Evolutionary conservation across 2,888 invertebrate species (phyloP).

Genomic region (Polymixis flavicincta): DNA sequence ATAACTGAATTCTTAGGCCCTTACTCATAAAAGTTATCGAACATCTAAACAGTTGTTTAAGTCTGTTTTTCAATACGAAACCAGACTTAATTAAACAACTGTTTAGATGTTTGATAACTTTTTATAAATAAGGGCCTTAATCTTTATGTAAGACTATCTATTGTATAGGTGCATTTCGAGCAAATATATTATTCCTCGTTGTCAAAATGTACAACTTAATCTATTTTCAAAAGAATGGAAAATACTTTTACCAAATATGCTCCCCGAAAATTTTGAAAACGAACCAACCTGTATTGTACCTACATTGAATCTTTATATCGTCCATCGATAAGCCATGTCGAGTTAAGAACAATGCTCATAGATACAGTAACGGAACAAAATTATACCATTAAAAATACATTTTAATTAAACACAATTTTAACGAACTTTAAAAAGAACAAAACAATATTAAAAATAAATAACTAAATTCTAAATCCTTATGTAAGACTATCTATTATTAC

Average conservation of each 20-base stretch:
- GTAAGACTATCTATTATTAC: neutral
- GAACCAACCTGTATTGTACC: neutral
- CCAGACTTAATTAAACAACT: too few relatives aligned
- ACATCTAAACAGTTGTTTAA: too few relatives aligned
- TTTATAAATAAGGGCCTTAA: too few relatives aligned
- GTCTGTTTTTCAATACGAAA: too few relatives aligned
- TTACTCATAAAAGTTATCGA: too few relatives aligned
- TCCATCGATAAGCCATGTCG: neutral
- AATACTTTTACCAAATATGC: neutral
- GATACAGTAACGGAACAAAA: neutral
- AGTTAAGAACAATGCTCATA: neutral
- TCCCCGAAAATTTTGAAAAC: neutral
- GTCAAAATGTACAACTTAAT: conserved; percentile 21
- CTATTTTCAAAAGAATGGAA: neutral
- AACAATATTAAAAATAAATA: neutral
- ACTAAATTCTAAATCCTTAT: neutral
- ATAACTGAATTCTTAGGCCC: too few relatives aligned
- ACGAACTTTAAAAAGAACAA: neutral
- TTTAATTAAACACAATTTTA: neutral
- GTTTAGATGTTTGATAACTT: too few relatives aligned
- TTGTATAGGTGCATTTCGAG: too few relatives aligned
- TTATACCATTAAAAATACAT: too few relatives aligned
- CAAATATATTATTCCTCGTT: too few relatives aligned
- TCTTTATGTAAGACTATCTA: too few relatives aligned
- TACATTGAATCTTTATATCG: neutral